These are phyloP conservation scores for Rhopilema esculentum DNA, from an alignment of 30 jellyfish, hydroid and myxozoan species.

Conservation along the genomic window DNA sequence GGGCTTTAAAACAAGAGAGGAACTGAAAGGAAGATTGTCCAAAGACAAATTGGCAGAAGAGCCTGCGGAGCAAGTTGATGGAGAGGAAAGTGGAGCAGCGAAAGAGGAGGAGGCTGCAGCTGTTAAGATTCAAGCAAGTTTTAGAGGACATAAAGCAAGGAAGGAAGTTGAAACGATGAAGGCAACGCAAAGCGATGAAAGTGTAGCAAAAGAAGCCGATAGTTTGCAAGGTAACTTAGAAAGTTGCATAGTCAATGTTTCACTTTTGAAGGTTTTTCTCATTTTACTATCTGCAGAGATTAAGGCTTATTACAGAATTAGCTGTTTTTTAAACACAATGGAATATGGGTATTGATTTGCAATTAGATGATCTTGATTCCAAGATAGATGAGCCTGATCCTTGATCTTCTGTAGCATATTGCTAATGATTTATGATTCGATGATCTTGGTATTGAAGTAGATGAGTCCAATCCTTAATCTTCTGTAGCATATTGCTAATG, in stretches of 20 bases:
- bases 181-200: constrained; percentile 12
- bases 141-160: constrained; percentile 90
- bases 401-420: too few species aligned
- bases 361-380: too few species aligned
- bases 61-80: not conserved
- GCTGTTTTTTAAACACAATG: too few species aligned
- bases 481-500: too few species aligned
- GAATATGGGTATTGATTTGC: too few species aligned
- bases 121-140: constrained; percentile 81
- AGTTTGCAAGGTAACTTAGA: constrained; percentile 9
- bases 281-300: not conserved
- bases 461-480: too few species aligned
- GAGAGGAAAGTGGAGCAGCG: constrained; percentile 5
- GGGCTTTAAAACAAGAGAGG: constrained; percentile 69
- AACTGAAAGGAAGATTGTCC: constrained; percentile 7
- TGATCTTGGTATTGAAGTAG: too few species aligned
- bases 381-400: too few species aligned
- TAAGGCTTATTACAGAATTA: too few species aligned
- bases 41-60: not conserved
- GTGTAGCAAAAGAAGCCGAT: constrained; percentile 7
- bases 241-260: not conserved
- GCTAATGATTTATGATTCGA: too few species aligned
- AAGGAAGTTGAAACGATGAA: constrained; percentile 66
- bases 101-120: constrained; percentile 84
- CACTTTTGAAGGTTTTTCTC: not conserved